Evolutionary conservation across 1,140 invertebrate genomes (phyloP).

Genomic region (Drosophila arawakana): DNA sequence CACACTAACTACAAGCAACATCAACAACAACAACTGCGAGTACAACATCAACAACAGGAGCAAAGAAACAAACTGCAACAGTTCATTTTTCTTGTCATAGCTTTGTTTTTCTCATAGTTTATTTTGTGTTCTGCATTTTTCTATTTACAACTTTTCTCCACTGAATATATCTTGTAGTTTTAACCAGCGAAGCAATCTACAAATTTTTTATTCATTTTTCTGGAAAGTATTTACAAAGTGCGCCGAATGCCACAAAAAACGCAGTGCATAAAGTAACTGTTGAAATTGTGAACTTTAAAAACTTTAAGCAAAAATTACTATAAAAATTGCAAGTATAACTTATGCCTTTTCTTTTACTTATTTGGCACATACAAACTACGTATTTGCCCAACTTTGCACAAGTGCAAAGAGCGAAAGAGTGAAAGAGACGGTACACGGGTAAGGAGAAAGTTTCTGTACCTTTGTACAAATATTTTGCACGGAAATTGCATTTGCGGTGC

Average conservation of each 20-base stretch:
- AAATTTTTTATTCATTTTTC: conserved; percentile 13
- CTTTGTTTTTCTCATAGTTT: conserved; percentile 5
- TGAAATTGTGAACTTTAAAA: conserved; percentile 46
- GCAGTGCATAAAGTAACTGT: conserved; percentile 36
- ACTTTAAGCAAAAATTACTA: neutral
- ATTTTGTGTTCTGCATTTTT: neutral
- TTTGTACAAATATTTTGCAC: conserved; percentile 47
- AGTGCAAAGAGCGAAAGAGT: neutral
- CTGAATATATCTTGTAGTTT: conserved; percentile 55
- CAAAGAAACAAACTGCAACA: conserved; percentile 24
- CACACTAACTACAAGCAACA: conserved; percentile 22
- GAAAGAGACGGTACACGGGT: neutral
- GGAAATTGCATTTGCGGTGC: conserved; percentile 43
- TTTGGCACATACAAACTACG: conserved; percentile 19
- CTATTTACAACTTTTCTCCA: conserved; percentile 12
- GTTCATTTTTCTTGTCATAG: conserved; percentile 36
- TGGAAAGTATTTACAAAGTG: conserved; percentile 44
- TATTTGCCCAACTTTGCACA: conserved; percentile 20
- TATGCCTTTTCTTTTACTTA: conserved; percentile 28
- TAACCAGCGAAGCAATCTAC: conserved; percentile 20
- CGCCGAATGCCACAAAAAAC: conserved; percentile 53
- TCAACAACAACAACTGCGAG: conserved; percentile 30
- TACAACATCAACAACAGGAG: conserved; percentile 2
- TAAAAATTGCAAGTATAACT: conserved; percentile 4
- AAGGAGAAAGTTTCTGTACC: conserved; percentile 38